Percentiles rank a stretch among this genome's conserved stretches.
These are phyloP conservation scores for Halictus ligatus DNA, from an alignment of 2,888 invertebrate genomes.

Conservation along the genomic window DNA sequence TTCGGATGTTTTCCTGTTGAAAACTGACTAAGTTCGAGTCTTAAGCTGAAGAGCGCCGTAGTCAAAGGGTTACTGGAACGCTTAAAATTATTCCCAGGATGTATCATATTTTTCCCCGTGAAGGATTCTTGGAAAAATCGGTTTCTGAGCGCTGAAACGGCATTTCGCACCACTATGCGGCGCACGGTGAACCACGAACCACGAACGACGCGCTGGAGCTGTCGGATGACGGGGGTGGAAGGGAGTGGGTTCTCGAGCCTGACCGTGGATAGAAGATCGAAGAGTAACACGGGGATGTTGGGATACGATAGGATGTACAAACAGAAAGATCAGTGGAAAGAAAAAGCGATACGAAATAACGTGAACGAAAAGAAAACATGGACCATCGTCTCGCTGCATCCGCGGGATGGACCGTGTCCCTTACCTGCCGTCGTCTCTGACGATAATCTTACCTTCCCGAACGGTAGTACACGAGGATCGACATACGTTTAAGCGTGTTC, in stretches of 20 bases:
- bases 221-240: constrained; percentile 1
- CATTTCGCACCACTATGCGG: background rate
- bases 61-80: background rate
- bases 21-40: too few relatives aligned
- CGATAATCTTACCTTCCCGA: constrained; percentile 54
- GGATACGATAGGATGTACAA: constrained; percentile 24
- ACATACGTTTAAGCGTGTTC: constrained; percentile 14
- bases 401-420: constrained; percentile 60
- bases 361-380: constrained; percentile 36
- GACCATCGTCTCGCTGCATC: constrained; percentile 61
- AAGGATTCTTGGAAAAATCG: background rate
- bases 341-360: constrained; percentile 62
- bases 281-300: constrained; percentile 3
- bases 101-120: background rate
- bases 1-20: too few relatives aligned
- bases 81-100: background rate
- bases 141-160: background rate
- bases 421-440: constrained; percentile 63
- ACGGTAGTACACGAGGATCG: constrained; percentile 4
- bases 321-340: constrained; percentile 34
- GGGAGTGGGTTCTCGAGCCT: background rate
- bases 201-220: constrained; percentile 24
- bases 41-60: too few relatives aligned
- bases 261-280: constrained; percentile 8
- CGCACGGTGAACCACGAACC: background rate